Conservation (phyloP, 1,140 invertebrate genomes). For the Macrobrachium nipponense region DNA sequence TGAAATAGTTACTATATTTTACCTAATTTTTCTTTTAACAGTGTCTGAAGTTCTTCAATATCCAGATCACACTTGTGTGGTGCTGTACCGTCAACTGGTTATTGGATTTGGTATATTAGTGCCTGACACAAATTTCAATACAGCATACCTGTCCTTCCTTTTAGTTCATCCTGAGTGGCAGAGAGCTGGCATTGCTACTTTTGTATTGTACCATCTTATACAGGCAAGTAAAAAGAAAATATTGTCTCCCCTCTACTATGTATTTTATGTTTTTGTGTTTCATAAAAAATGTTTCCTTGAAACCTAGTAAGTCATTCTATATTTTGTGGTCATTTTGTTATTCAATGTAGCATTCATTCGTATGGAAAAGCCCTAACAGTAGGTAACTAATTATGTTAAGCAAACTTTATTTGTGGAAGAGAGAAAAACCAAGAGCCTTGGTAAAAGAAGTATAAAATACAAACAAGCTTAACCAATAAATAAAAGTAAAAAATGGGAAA, state of each 20-base stretch:
- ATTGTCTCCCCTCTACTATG: not conserved
- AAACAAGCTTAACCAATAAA: too few relatives aligned
- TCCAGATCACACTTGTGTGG: conserved; percentile 92
- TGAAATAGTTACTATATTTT: not conserved
- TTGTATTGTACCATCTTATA: conserved; percentile 93
- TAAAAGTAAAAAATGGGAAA: too few relatives aligned
- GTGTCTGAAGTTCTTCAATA: conserved; percentile 90
- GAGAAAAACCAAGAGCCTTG: too few relatives aligned
- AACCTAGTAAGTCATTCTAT: too few relatives aligned
- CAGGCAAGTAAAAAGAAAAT: conserved; percentile 72
- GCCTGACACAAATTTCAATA: conserved; percentile 83
- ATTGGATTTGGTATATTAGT: conserved; percentile 91
- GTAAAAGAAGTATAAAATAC: too few relatives aligned
- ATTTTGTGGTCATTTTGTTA: too few relatives aligned
- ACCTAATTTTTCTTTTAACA: conserved; percentile 69
- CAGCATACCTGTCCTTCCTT: conserved; percentile 91
- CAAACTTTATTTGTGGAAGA: too few relatives aligned
- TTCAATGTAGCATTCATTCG: too few relatives aligned
- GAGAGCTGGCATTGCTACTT: conserved; percentile 82
- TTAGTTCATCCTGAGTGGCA: conserved; percentile 89
- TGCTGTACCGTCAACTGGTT: conserved; percentile 84
- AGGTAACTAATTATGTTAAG: too few relatives aligned
- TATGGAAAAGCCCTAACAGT: too few relatives aligned
- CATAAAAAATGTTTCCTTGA: too few relatives aligned
- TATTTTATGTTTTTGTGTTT: not conserved